Base-by-base conservation (phyloP, 1,140 invertebrate genomes). In the Matsumurasca onukii region DNA sequence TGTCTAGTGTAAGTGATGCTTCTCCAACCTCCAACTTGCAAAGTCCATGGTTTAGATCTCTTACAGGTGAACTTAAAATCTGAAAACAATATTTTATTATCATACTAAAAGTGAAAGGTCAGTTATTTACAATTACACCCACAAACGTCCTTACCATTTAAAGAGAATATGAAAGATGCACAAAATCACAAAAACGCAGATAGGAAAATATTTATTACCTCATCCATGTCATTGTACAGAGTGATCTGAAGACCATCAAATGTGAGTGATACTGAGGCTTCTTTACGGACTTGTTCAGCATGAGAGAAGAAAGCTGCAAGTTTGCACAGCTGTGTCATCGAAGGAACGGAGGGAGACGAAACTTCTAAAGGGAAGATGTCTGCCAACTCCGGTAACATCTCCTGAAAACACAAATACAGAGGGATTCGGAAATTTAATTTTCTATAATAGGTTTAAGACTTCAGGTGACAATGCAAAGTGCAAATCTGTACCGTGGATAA, bases 11-110 rank as follows among this genome's bases (percentile, higher is more conserved):
- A 1, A 86, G 74, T 27, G 82, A 83, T 0, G 88, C 82, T 78
- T 92, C 91, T n/a, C 87, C 87, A 9, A 91, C 83, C 31, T 87
- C 86, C 30, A 93, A 78, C 74, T 86, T 87, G 17, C 89, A 89
- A 17, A 92, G 78, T 1, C 89, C 89, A 69, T 88, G 87, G 74
- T 88, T 89, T 68, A 88, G 75, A 74, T 91, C 89, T 17, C 89
- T 81, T 0, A 90, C 87, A 0, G 89, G 89, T 1, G 89, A 91
- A 77, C 89, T 91, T 12, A 91, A 76, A 1, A 90, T 77, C 81
- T 85, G 45, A 0, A 70, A 75, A 57, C n/a, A n/a, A n/a, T n/a
- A n/a, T n/a, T n/a, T n/a, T n/a, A n/a, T n/a, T n/a, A n/a, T n/a
- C n/a, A n/a, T n/a, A n/a, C n/a, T n/a, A n/a, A n/a, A n/a, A n/a